These are phyloP conservation scores for Mactra quadrangularis DNA, from an alignment of 1,140 invertebrate genomes.

Conservation along the genomic window DNA sequence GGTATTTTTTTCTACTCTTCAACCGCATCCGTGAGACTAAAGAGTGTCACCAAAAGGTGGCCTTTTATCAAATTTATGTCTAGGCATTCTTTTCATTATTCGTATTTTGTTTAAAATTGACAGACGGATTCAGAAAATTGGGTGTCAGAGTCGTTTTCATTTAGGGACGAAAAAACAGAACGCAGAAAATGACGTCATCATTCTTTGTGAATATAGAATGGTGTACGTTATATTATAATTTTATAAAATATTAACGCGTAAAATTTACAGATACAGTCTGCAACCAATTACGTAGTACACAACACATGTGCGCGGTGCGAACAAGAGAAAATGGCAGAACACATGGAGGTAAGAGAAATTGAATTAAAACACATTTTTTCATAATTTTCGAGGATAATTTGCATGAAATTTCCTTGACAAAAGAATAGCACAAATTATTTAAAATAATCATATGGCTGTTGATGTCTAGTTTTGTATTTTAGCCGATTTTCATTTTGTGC, in stretches of 20 bases:
- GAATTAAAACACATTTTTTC: slow-evolving; percentile 23
- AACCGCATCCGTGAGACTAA: too few species aligned
- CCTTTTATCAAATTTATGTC: too few species aligned
- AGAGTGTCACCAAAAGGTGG: too few species aligned
- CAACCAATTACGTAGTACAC: slow-evolving; percentile 62
- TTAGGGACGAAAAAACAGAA: too few species aligned
- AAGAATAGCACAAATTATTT: neutral
- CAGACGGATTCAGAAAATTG: too few species aligned
- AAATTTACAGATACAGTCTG: neutral
- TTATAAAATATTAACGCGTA: neutral
- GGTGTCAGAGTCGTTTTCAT: too few species aligned
- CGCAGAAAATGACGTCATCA: slow-evolving; percentile 50
- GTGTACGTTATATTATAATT: neutral
- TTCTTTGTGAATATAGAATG: slow-evolving; percentile 23
- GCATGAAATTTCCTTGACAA: neutral
- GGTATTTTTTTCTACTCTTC: too few species aligned
- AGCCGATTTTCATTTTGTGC: too few species aligned
- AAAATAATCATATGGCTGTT: too few species aligned
- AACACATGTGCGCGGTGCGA: slow-evolving; percentile 66
- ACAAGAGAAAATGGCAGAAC: slow-evolving; percentile 70
- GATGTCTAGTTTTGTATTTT: too few species aligned
- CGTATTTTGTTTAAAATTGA: too few species aligned
- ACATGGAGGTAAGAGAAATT: slow-evolving; percentile 66
- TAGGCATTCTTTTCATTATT: too few species aligned
- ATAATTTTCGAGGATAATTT: slow-evolving; percentile 7